Conservation (phyloP, 2,113 vertebrate species). For the Gorsachius goisagi region DNA sequence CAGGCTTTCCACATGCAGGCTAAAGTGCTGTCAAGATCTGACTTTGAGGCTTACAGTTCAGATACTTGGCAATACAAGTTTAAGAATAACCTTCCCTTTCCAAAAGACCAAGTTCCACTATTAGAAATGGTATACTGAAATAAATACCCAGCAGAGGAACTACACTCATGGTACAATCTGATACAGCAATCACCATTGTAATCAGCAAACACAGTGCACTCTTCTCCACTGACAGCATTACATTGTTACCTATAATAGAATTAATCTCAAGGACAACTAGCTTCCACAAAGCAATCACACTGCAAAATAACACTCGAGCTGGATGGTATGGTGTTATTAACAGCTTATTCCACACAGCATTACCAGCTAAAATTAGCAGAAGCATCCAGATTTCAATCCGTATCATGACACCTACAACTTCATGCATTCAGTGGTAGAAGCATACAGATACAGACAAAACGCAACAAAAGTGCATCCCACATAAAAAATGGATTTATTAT, state of each 20-base stretch:
- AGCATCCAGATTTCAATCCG: neutral
- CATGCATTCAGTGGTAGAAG: neutral
- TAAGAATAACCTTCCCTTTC: neutral
- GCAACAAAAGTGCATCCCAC: neutral
- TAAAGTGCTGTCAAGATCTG: neutral
- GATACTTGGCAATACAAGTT: neutral
- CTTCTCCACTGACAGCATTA: neutral
- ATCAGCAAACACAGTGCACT: neutral
- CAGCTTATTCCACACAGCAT: neutral
- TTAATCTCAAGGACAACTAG: neutral
- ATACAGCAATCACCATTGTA: fast-evolving
- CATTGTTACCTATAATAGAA: neutral
- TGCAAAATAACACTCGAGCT: neutral
- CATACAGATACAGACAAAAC: neutral
- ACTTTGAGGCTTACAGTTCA: neutral
- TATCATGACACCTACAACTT: neutral
- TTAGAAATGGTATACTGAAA: neutral
- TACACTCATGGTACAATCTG: neutral
- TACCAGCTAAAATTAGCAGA: neutral
- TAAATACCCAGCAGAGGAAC: neutral
- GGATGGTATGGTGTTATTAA: neutral
- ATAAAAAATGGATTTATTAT: neutral
- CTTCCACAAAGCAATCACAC: neutral
- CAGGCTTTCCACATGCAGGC: neutral
- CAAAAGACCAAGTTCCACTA: neutral